These are phyloP conservation scores for Cathartes aura DNA, from an alignment of 2,113 vertebrate genomes.

Conservation along the genomic window DNA sequence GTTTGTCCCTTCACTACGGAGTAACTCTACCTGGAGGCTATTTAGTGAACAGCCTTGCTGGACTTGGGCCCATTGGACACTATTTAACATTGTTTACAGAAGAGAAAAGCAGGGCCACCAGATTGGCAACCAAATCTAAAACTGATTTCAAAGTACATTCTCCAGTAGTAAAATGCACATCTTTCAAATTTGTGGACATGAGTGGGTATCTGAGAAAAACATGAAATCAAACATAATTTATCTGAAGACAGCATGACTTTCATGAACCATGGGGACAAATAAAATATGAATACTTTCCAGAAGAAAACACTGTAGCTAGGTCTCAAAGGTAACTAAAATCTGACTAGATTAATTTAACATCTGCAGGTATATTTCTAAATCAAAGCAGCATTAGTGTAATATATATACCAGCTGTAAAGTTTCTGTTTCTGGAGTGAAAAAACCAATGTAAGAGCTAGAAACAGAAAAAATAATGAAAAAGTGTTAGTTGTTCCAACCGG, in stretches of 20 bases:
- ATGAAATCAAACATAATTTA: background rate
- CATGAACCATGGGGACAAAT: background rate
- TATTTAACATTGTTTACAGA: background rate
- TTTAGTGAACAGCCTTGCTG: background rate
- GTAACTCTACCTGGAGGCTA: background rate
- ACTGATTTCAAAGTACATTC: background rate
- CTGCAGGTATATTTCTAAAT: slow-evolving; percentile 10
- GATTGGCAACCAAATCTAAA: background rate
- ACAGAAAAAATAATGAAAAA: background rate
- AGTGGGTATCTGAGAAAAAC: background rate
- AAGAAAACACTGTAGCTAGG: background rate
- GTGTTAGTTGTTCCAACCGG: background rate
- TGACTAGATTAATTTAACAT: slow-evolving; percentile 13
- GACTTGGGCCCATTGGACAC: background rate
- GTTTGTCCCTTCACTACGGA: background rate
- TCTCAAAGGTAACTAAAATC: background rate
- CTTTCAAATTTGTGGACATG: background rate
- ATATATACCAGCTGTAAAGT: background rate
- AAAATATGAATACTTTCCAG: background rate
- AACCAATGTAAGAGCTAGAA: background rate
- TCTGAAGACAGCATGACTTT: background rate
- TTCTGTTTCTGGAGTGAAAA: background rate
- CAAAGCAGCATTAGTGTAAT: background rate
- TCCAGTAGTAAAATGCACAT: fast-evolving
- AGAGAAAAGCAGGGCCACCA: background rate